Percentiles rank a stretch among this genome's conserved stretches.
phyloP scores from a whole-genome alignment of 1,140 invertebrate genomes.

The Trissolcus basalis region DNA sequence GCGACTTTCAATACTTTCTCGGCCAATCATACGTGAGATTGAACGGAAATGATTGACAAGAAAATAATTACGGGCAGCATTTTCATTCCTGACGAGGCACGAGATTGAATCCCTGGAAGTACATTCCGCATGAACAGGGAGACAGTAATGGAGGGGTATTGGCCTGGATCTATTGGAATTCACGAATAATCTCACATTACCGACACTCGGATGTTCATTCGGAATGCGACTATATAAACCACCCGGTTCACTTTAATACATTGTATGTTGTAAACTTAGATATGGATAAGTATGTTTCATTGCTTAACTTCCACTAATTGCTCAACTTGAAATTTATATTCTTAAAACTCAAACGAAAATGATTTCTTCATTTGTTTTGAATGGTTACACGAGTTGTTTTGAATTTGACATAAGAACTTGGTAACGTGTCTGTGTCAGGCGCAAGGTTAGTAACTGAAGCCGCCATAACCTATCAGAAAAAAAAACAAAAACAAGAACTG shows the following conservation, averaged over 20 bases:
- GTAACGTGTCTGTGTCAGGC: too few relatives aligned
- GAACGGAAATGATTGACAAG: slow-evolving; percentile 56
- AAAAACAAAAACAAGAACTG: too few relatives aligned
- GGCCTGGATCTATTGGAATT: slow-evolving; percentile 59
- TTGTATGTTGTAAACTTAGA: slow-evolving; percentile 56
- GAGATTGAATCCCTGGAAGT: slow-evolving; percentile 58
- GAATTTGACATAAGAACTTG: too few relatives aligned
- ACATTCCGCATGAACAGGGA: slow-evolving; percentile 53
- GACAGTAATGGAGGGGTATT: slow-evolving; percentile 59
- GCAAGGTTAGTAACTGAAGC: too few relatives aligned
- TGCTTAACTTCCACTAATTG: slow-evolving; percentile 41
- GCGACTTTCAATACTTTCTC: slow-evolving; percentile 31
- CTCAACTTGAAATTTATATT: too few relatives aligned
- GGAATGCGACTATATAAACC: slow-evolving; percentile 57
- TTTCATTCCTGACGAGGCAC: slow-evolving; percentile 54
- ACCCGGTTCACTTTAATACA: slow-evolving; percentile 55
- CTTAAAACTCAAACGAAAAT: too few relatives aligned
- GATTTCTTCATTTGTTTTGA: too few relatives aligned
- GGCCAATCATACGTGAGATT: slow-evolving; percentile 36
- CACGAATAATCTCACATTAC: slow-evolving; percentile 61
- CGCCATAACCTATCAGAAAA: too few relatives aligned
- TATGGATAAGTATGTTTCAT: slow-evolving; percentile 44
- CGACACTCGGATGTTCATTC: slow-evolving; percentile 58
- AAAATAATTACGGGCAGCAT: slow-evolving; percentile 52
- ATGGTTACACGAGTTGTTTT: too few relatives aligned